phyloP scores from a whole-genome alignment of 2,113 vertebrate species.

The Salvelinus fontinalis region DNA sequence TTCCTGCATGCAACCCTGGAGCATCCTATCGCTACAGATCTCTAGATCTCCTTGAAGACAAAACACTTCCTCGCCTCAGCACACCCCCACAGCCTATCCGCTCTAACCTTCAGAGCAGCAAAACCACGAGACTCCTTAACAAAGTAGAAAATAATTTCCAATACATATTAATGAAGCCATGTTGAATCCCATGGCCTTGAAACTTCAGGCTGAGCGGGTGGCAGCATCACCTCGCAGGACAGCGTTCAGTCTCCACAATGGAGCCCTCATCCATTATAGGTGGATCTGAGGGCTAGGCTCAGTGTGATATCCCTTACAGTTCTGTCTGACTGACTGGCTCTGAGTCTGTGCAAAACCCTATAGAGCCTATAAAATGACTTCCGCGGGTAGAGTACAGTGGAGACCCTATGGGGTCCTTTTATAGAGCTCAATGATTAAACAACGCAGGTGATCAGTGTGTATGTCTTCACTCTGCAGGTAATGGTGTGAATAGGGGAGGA shows the following conservation, averaged over 20 bases:
- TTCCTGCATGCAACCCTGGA: neutral
- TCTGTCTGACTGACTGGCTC: conserved; percentile 34
- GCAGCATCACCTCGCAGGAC: conserved; percentile 34
- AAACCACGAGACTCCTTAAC: conserved; percentile 54
- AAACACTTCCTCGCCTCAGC: conserved; percentile 16
- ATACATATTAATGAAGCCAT: conserved; percentile 77
- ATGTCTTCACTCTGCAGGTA: neutral
- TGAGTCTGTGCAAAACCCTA: conserved; percentile 7
- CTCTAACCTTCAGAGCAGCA: conserved; percentile 63
- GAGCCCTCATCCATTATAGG: too few species aligned
- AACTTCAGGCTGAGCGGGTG: conserved; percentile 54
- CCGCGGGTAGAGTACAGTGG: neutral
- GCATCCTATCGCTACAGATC: neutral
- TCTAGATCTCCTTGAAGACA: neutral
- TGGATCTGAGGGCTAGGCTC: conserved; percentile 11
- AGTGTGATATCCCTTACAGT: too few species aligned
- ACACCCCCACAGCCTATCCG: conserved; percentile 22
- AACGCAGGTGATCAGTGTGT: neutral
- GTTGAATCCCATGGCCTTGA: conserved; percentile 73
- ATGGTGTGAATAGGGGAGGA: too few species aligned
- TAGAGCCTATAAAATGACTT: neutral
- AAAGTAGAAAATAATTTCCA: conserved; percentile 75
- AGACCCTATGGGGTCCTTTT: neutral
- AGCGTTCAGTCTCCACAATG: neutral
- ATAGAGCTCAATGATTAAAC: neutral